Evolutionary conservation across 2,797 vertebrate species (phyloP).

Genomic region (Cheirogaleus major): DNA sequence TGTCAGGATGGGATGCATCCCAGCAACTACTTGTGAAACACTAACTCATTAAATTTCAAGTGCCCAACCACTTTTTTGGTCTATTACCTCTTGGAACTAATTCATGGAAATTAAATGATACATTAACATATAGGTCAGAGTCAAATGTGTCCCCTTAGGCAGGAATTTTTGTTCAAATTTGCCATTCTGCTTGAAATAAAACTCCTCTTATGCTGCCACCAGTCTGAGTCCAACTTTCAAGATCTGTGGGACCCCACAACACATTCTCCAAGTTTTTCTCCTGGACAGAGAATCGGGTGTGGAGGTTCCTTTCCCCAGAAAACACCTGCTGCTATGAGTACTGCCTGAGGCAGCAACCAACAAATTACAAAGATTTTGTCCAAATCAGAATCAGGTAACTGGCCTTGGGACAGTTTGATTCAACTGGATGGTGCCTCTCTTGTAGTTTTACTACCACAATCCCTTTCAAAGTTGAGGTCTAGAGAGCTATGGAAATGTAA

Average conservation of each 20-base stretch:
- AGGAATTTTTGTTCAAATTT: not conserved
- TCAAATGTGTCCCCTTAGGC: not conserved
- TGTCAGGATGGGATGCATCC: not conserved
- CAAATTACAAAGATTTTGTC: not conserved
- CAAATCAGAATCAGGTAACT: not conserved
- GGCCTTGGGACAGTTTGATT: not conserved
- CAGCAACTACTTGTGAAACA: not conserved
- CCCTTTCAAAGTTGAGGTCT: not conserved
- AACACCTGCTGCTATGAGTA: fast-evolving
- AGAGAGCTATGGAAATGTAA: not conserved
- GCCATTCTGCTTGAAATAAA: not conserved
- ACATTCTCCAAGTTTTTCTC: fast-evolving
- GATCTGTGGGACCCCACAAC: fast-evolving
- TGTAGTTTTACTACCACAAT: not conserved
- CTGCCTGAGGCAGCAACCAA: fast-evolving
- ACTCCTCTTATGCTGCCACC: not conserved
- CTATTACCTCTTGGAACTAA: conserved; percentile 33
- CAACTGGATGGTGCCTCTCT: not conserved
- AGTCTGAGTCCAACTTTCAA: not conserved
- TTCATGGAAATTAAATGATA: conserved; percentile 55
- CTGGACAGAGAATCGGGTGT: not conserved
- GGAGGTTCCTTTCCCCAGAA: not conserved
- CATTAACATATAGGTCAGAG: conserved; percentile 54
- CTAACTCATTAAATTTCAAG: conserved; percentile 35
- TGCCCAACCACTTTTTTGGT: not conserved